Evolutionary conservation across 92 coral and sea anemone genomes (phyloP).

Genomic region (Virgularia gustaviana): DNA sequence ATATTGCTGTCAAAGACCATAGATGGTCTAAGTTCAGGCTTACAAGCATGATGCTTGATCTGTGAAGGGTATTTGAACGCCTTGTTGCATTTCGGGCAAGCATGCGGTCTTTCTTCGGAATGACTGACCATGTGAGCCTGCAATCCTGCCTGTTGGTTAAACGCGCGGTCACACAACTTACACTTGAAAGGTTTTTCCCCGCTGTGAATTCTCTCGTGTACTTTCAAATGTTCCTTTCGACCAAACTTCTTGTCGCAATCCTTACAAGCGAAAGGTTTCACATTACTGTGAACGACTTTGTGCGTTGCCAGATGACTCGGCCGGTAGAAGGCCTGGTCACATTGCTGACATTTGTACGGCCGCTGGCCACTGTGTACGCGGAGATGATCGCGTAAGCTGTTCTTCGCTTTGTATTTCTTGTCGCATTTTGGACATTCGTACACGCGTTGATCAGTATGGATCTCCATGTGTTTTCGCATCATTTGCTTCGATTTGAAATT

Average conservation of each 20-base stretch:
- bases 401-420: slow-evolving; percentile 36
- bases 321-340: slow-evolving; percentile 33
- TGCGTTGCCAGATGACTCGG: slow-evolving; percentile 38
- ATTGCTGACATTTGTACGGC: slow-evolving; percentile 29
- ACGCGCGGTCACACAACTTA: slow-evolving; percentile 17
- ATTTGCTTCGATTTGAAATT: slow-evolving; percentile 33
- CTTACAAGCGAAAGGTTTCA: slow-evolving; percentile 27
- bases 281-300: slow-evolving; percentile 21
- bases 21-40: slow-evolving; percentile 19
- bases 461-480: slow-evolving; percentile 26
- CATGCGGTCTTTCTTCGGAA: slow-evolving; percentile 24
- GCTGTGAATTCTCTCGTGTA: slow-evolving; percentile 33
- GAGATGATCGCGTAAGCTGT: slow-evolving; percentile 34
- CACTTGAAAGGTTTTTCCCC: slow-evolving; percentile 31
- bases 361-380: slow-evolving; percentile 24
- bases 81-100: slow-evolving; percentile 19
- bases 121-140: slow-evolving; percentile 36
- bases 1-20: no score
- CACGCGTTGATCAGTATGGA: slow-evolving; percentile 3
- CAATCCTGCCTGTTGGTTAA: slow-evolving; percentile 37
- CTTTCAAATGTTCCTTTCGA: slow-evolving; percentile 28
- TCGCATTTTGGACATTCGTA: slow-evolving; percentile 31
- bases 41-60: slow-evolving; percentile 33
- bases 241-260: slow-evolving; percentile 28
- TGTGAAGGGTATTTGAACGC: slow-evolving; percentile 30